These are phyloP conservation scores for Oenanthe oenanthe DNA, from an alignment of 2,113 vertebrate species.

Conservation along the genomic window DNA sequence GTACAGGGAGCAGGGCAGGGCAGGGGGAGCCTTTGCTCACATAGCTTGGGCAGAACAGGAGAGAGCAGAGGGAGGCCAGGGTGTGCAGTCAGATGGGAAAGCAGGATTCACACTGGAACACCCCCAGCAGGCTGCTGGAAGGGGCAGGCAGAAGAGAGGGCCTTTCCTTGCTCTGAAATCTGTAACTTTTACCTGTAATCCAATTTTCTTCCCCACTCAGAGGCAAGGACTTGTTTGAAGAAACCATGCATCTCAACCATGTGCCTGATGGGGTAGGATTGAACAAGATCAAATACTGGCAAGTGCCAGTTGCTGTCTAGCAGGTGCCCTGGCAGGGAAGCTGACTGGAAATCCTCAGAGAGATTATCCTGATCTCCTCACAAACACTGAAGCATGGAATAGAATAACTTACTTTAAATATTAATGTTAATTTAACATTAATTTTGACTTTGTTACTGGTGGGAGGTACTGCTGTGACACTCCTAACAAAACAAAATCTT, in stretches of 20 bases:
- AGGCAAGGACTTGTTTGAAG: background rate
- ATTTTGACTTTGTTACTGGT: slow-evolving; percentile 28
- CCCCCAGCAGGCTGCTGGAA: background rate
- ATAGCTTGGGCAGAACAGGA: background rate
- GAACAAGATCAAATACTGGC: background rate
- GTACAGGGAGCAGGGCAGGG: rapidly evolving
- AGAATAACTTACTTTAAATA: slow-evolving; percentile 30
- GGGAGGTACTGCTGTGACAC: background rate
- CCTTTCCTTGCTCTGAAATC: background rate
- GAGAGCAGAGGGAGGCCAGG: background rate
- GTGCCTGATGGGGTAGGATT: background rate
- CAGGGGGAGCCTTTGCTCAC: background rate
- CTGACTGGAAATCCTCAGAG: background rate
- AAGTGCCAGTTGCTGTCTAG: background rate
- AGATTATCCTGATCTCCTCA: slow-evolving; percentile 17
- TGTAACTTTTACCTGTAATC: background rate
- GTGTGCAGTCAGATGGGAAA: background rate
- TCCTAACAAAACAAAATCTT: background rate
- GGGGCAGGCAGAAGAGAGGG: background rate
- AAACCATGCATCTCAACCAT: background rate
- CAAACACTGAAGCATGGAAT: slow-evolving; percentile 27
- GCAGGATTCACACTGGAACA: rapidly evolving
- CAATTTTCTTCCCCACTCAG: background rate
- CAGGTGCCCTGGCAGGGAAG: background rate
- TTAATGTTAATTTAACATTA: slow-evolving; percentile 20